phyloP scores from a whole-genome alignment of 2,113 vertebrate species.

The Hippopotamus amphibius region DNA sequence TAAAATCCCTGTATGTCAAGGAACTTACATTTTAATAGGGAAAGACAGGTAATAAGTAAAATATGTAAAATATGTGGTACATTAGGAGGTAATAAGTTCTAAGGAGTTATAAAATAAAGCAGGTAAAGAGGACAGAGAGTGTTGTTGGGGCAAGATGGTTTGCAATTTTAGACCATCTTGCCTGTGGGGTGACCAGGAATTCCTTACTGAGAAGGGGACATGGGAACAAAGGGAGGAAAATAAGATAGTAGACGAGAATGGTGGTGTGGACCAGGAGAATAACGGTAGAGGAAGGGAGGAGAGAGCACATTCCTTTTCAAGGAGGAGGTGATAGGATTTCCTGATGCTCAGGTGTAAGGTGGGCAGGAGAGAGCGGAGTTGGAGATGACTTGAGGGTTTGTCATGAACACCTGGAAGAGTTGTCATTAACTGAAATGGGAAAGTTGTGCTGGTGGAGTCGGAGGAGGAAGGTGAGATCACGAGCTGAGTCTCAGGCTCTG shows the following conservation, averaged over 20 bases:
- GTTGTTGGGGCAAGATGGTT: not conserved
- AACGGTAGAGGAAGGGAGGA: not conserved
- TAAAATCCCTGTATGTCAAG: not conserved
- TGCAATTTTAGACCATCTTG: not conserved
- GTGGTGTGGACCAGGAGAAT: too few relatives aligned
- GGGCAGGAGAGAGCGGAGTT: not conserved
- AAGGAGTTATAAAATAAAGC: not conserved
- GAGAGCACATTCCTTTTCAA: not conserved
- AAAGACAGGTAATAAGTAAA: not conserved
- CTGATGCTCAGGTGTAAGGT: not conserved
- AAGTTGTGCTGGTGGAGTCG: not conserved
- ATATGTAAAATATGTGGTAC: not conserved
- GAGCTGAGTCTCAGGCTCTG: not conserved
- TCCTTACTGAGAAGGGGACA: not conserved
- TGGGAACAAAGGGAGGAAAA: not conserved
- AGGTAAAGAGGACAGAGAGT: not conserved
- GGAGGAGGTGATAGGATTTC: not conserved
- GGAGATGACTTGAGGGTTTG: not conserved
- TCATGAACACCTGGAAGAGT: not conserved
- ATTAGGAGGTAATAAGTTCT: not conserved
- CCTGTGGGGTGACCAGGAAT: not conserved
- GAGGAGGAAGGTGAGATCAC: not conserved
- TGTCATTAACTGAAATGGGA: not conserved
- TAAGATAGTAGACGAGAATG: not conserved
- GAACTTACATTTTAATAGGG: not conserved